Base-by-base conservation (phyloP, 1,140 invertebrate genomes). In the Brachionus rotundiformis region DNA sequence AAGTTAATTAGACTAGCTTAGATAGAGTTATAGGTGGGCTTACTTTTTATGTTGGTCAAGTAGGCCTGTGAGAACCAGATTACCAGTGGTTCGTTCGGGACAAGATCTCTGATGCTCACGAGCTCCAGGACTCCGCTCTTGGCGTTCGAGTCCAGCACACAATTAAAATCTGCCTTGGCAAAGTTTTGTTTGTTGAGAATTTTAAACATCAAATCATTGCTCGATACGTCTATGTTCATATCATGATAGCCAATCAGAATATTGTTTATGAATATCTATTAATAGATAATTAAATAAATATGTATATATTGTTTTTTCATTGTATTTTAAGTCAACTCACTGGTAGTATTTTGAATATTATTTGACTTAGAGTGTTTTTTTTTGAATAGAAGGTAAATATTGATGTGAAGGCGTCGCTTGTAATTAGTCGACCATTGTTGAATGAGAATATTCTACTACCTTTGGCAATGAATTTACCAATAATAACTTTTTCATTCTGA, bases 311-410 rank as follows among this genome's bases (percentile, higher is more conserved):
- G 8, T 54, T 16, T 25, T 54, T 3, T 54, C 23, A 8, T 19
- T 23, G 0, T 54, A 19, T 49, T 19, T 47, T 47, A 49, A 49
- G 7, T 49, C 19, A 19, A 54, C 47, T 54, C 47, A 54, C 47
- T 54, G 47, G 47, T 19, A 54, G 19, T 54, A 54, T 54, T 54
- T 54, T 54, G 47, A 54, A 54, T 23, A 54, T 54, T 54, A 54
- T 54, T 54, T 54, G 47, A 54, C 47, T 54, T 54, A 54, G 47
- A 54, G n/a, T 54, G 13, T 54, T 54, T 54, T 54, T 4, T 54
- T 54, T 54, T 23, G 19, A 54, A 8, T 54, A 54, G 23, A 54
- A 54, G 19, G 16, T 54, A 2, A 54, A 54, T 54, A 54, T 54
- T 19, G 47, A 54, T 7, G 47, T 19, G 19, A 54, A 54, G 1